Base-by-base conservation (phyloP, 2,888 invertebrate species). In the Lithophane socia region DNA sequence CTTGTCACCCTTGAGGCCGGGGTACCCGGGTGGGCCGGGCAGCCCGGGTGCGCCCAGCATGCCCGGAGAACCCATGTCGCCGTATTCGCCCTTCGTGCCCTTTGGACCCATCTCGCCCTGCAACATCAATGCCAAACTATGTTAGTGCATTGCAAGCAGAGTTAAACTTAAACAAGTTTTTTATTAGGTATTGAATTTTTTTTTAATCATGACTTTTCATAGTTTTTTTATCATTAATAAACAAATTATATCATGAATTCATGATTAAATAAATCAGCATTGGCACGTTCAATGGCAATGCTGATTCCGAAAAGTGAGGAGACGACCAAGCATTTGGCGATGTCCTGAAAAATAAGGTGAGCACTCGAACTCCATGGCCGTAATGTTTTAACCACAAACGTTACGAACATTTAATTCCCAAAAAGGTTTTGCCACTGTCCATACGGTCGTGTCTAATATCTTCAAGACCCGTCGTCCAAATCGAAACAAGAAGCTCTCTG, bases 31-130 rank as follows among this genome's bases (percentile, higher is more conserved):
- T 56, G 98, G 98, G 75, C 98, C 98, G 13, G 98, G 98, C 86
- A 98, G 94, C 42, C 99, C 99, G 24, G 99, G 99, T 54, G 99
- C 99, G 86, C 99, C 99, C 98, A 99, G 98, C 91, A 99, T 97
- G 80, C 99, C 99, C 18, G 99, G 99, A 13, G 99, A 98, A 66
- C 99, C 99, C 94, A 99, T 99, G 92, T 99, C 99, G 16, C 99
- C 99, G 92, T 98, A 98, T 92, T 98, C 98, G 75, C 99, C 99
- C 91, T 98, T 98, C 87, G 98, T 98, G 68, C 99, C 99, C 91
- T 98, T 98, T 9, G 98, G 98, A 37, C 99, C 99, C 88, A 98
- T 97, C 91, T 98, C 97, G 69, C 99, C 99, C 97, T 98, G 94
- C 0, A 92, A 93, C 60, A 70, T 13, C 42, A 44, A 72, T 16